phyloP scores from a whole-genome alignment of 2,113 vertebrate genomes.

The Vimba vimba region DNA sequence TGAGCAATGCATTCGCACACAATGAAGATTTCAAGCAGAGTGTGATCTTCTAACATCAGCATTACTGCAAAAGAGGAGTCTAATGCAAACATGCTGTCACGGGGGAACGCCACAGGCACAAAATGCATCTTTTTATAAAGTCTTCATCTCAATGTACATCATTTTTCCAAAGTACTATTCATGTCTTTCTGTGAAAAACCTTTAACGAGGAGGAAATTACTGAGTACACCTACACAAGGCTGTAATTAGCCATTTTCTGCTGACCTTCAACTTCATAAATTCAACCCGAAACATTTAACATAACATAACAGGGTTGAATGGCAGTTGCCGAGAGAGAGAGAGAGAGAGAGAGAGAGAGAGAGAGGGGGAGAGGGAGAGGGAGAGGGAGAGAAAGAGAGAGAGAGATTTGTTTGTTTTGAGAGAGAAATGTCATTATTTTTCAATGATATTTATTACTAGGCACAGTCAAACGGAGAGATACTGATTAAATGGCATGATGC shows the following conservation, averaged over 20 bases:
- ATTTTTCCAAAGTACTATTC: neutral
- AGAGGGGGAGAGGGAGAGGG: neutral
- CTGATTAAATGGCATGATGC: neutral
- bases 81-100: conserved; percentile 50
- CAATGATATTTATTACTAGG: neutral
- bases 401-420: neutral
- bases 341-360: no score
- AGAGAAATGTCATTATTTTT: neutral
- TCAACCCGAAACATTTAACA: conserved; percentile 3
- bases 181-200: neutral
- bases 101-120: neutral
- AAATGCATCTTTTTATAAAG: neutral
- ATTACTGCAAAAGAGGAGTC: neutral
- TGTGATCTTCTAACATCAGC: neutral
- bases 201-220: neutral
- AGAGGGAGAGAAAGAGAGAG: neutral
- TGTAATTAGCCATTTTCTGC: conserved; percentile 19
- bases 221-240: neutral
- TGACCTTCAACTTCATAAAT: conserved; percentile 22
- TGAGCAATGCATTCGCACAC: conserved; percentile 21
- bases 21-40: conserved; percentile 2
- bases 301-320: neutral
- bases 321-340: neutral
- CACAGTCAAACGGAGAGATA: neutral
- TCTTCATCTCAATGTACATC: conserved; percentile 17